Conservation (phyloP, 2,113 vertebrate species). For the Gallinago paraguaiae region DNA sequence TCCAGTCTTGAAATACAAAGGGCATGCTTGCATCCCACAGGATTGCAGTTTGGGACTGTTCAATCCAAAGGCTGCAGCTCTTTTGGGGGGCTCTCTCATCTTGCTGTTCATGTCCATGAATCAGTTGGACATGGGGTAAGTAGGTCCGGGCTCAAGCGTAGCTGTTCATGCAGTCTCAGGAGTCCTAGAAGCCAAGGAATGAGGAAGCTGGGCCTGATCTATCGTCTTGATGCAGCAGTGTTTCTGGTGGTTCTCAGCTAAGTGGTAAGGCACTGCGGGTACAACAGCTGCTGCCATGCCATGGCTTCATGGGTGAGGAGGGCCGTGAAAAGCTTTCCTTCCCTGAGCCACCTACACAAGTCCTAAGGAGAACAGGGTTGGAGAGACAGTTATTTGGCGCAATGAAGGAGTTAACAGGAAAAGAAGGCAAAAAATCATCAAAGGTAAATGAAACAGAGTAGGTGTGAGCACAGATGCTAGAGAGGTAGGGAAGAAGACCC, state of each 20-base stretch:
- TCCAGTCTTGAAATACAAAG: not conserved
- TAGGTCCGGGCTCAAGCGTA: not conserved
- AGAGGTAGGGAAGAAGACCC: not conserved
- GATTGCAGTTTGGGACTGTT: not conserved
- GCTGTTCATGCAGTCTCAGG: not conserved
- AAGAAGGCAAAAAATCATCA: not conserved
- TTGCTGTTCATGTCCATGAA: rapidly evolving
- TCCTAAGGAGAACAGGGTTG: not conserved
- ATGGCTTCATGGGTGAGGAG: not conserved
- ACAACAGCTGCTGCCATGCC: not conserved
- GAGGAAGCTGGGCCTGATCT: not conserved
- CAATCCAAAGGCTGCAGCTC: not conserved
- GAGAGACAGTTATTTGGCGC: not conserved
- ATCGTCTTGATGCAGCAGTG: not conserved
- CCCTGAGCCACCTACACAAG: not conserved
- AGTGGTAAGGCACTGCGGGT: not conserved
- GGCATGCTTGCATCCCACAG: not conserved
- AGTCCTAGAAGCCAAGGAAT: not conserved
- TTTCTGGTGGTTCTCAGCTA: not conserved
- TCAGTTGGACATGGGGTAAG: not conserved
- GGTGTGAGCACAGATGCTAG: not conserved
- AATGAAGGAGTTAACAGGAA: not conserved
- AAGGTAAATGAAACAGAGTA: not conserved
- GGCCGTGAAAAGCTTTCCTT: not conserved
- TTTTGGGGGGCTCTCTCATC: not conserved